These are phyloP conservation scores for Girardinichthys multiradiatus DNA, from an alignment of 2,113 vertebrate species.

Conservation along the genomic window DNA sequence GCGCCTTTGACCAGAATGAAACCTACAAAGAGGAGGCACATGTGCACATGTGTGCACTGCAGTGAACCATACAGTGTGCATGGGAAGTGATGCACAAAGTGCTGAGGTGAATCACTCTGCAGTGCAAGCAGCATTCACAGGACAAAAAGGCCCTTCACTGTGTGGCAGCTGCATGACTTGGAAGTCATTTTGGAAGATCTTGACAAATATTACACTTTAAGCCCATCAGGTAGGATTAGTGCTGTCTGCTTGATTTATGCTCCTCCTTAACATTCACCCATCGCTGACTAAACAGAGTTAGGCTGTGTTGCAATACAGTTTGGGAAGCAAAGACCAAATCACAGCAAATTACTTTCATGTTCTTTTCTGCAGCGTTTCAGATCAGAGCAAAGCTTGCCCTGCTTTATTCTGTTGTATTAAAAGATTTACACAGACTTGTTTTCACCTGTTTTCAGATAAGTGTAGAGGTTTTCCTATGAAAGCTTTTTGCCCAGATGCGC, in stretches of 20 bases:
- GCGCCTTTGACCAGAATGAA: not conserved
- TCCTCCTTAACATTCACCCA: conserved; percentile 38
- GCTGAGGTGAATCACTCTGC: conserved; percentile 55
- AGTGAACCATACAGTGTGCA: conserved; percentile 27
- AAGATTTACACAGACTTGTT: conserved; percentile 8
- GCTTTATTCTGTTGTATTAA: not conserved
- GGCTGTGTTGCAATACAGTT: conserved; percentile 30
- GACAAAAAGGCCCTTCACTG: conserved; percentile 76
- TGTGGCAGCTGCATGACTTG: conserved; percentile 52
- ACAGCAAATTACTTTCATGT: conserved; percentile 21
- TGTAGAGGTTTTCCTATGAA: conserved; percentile 1
- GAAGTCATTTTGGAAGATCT: conserved; percentile 73
- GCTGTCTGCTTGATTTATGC: conserved; percentile 65
- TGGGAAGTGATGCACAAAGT: conserved; percentile 36
- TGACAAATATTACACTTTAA: conserved; percentile 80
- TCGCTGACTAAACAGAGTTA: conserved; percentile 35
- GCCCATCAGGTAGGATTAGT: conserved; percentile 34
- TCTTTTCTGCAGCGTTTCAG: conserved; percentile 1
- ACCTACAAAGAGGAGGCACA: conserved; percentile 19
- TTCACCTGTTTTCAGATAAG: not conserved
- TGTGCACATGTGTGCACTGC: conserved; percentile 11
- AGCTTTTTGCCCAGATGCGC: conserved; percentile 6
- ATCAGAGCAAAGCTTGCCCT: not conserved
- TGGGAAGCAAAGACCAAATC: conserved; percentile 27
- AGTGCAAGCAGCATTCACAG: conserved; percentile 50